Base-by-base conservation (phyloP, 2,888 invertebrate genomes). In the Notocelia uddmanniana region DNA sequence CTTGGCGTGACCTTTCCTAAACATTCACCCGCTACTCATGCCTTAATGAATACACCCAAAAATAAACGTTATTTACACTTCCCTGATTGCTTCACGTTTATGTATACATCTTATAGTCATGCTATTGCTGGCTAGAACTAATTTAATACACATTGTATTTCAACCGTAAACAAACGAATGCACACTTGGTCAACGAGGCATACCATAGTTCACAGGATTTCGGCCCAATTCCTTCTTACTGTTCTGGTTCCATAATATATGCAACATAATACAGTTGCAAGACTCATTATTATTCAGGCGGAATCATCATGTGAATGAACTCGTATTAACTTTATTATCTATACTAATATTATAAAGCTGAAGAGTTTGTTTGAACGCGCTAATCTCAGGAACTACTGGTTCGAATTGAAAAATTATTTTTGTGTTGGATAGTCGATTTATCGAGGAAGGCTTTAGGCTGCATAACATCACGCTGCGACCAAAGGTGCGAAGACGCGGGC, bases 1-100 rank as follows among this genome's bases (percentile, higher is more conserved):
- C 89, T 87, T 86, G 84, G 73, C 76, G 64, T 78, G 81, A 85
- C 86, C 88, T 89, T 86, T 84, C 81, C 79, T 83, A 83, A 81
- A 84, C 84, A 83, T 85, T 87, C 86, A 84, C 84, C 76, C 57
- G 74, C 67, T 68, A 76, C 73, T 74, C 73, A 76, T 68, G 71
- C 76, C 69, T 73, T 73, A 73, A 31, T 72, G 59, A 48, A 68
- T 41, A 71, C 26, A 45, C 23, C n/a, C 66, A 73, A 73, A 52
- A 76, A 68, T 59, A 66, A 58, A 63, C 11, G 37, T 6, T 26
- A 52, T 34, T 57, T 34, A 64, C 37, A 48, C 57, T 69, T 59
- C 48, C 48, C 57, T 55, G 19, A 45, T 45, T 31, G 15, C 68
- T 19, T 41, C 50, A 13, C 3, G 21, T 15, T 21, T 59, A 21